A percentile compares a stretch with the other conserved stretches of the same genome.
These are phyloP conservation scores for Corvus moneduloides DNA, from an alignment of 2,113 vertebrate species.

Conservation along the genomic window DNA sequence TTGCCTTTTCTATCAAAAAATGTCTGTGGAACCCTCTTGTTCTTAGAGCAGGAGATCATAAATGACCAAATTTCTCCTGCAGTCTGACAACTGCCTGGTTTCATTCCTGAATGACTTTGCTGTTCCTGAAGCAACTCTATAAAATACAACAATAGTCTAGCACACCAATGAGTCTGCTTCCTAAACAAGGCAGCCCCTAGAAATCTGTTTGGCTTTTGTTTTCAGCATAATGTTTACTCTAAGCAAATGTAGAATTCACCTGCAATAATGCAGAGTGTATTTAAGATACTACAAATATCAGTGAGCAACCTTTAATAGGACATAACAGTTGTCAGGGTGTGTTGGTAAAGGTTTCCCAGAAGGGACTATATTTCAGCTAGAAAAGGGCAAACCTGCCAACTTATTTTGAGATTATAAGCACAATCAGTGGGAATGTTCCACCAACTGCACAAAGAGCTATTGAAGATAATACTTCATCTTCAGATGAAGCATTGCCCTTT, in stretches of 20 bases:
- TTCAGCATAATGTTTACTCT: slow-evolving; percentile 44
- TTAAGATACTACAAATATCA: slow-evolving; percentile 66
- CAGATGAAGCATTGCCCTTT: slow-evolving; percentile 73
- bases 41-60: neutral
- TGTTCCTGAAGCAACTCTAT: neutral
- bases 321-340: slow-evolving; percentile 59
- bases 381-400: slow-evolving; percentile 73
- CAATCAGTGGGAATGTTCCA: slow-evolving; percentile 47
- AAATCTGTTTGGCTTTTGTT: slow-evolving; percentile 26
- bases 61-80: neutral
- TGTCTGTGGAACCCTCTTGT: neutral
- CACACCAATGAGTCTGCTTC: neutral
- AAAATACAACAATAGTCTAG: neutral
- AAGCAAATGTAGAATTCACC: slow-evolving; percentile 56
- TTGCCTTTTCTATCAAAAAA: neutral
- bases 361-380: slow-evolving; percentile 66
- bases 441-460: slow-evolving; percentile 62
- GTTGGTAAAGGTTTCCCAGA: slow-evolving; percentile 59
- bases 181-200: neutral
- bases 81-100: neutral
- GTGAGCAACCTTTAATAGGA: slow-evolving; percentile 69
- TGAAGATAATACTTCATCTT: slow-evolving; percentile 64
- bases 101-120: neutral
- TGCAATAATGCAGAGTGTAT: slow-evolving; percentile 47
- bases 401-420: slow-evolving; percentile 68